Evolutionary conservation across 2,113 vertebrate species (phyloP).

Genomic region (Echinops telfairi): DNA sequence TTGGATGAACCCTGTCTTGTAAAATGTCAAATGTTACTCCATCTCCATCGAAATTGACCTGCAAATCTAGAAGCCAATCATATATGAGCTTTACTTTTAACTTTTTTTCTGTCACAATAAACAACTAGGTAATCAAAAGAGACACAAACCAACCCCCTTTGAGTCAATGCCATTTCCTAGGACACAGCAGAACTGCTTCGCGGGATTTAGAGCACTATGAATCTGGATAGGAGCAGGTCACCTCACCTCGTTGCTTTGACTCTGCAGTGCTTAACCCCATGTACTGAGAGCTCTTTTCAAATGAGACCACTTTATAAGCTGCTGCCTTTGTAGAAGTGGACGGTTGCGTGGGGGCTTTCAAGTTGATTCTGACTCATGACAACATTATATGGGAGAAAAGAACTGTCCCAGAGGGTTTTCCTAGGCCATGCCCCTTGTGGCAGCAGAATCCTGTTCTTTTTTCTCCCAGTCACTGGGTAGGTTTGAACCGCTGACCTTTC

Average conservation of each 20-base stretch:
- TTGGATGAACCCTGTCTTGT: neutral
- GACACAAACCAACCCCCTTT: neutral
- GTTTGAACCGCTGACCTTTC: neutral
- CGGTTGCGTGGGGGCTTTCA: neutral
- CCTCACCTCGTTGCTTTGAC: too few species aligned
- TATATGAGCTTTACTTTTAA: neutral
- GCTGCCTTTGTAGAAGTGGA: neutral
- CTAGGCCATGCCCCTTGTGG: neutral
- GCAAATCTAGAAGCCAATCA: neutral
- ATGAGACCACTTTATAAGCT: neutral
- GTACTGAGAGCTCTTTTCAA: neutral
- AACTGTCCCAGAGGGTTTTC: neutral
- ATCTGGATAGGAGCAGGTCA: too few species aligned
- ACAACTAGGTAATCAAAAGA: neutral
- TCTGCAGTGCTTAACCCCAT: too few species aligned
- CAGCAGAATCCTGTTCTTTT: neutral
- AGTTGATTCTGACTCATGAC: neutral
- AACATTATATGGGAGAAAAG: neutral
- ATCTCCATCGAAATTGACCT: neutral
- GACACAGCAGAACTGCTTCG: too few species aligned
- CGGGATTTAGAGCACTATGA: too few species aligned
- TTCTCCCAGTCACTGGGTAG: too few species aligned
- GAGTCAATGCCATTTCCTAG: too few species aligned
- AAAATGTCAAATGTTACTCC: slow-evolving; percentile 41
- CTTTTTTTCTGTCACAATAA: neutral